Evolutionary conservation across 2,888 invertebrate species (phyloP), one percentile per base, ranked within the genome.

Genomic region (Formica aserva): DNA sequence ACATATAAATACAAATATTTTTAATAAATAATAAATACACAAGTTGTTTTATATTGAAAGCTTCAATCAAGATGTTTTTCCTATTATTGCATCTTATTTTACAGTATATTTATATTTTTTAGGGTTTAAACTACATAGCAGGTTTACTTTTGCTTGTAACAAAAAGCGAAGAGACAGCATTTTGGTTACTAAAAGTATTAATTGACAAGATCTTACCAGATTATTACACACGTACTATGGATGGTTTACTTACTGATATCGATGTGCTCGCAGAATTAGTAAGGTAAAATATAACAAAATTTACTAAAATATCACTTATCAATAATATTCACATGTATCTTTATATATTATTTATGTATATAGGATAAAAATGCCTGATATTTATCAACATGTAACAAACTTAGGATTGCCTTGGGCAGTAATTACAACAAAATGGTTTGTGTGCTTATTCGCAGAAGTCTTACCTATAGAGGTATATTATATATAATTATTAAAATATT

Each of bases 401-500:
- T 95, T 98, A 91, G 98, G 98, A 83, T 96, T 98, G 91, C 98
- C 98, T 18, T 98, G 98, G 97, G 97, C 98, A 77, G 97, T 99
- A 83, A 97, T 98, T 91, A 97, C 97, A 41, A 98, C 98, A 83
- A 99, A 99, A 95, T 99, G 99, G 99, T 98, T 99, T 94, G 97
- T 99, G 91, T 99, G 99, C 94, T 95, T 99, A 74, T 99, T 97
- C 95, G 98, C 98, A 75, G 99, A 99, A 95, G 98, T 98, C 78
- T 96, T 99, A 85, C 99, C 99, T 0, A 97, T 98, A 83, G 99
- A 99, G 95, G 96, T 96, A 94, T 57, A 67, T 85, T 6, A 32
- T 32, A 32, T 32, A 22, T n/a, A 22, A 92, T 85, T 57, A 81
- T 62, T 8, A 81, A 38, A 38, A 82, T n/a, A 41, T 74, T 78